These are phyloP conservation scores for Paramormyrops kingsleyae DNA, from an alignment of 2,113 vertebrate species.

Conservation along the genomic window DNA sequence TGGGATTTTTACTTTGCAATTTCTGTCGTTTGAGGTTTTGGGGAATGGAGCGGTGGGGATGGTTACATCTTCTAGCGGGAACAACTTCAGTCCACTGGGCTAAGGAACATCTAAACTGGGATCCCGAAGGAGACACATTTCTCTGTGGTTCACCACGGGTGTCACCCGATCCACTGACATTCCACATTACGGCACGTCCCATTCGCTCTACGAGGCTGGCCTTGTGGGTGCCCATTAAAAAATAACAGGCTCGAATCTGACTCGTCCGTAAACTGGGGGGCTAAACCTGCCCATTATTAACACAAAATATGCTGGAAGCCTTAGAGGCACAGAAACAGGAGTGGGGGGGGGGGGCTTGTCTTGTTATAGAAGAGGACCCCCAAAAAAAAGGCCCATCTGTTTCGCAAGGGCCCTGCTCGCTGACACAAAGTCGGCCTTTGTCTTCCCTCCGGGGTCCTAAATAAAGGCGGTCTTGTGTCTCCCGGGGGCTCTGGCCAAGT, in stretches of 20 bases:
- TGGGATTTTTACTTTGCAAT: neutral
- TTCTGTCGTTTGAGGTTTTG: neutral
- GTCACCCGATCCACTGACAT: neutral
- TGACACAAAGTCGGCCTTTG: constrained; percentile 81
- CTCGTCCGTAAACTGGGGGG: neutral
- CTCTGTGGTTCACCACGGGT: neutral
- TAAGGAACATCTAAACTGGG: neutral
- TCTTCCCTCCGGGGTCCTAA: constrained; percentile 51
- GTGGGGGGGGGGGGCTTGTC: neutral
- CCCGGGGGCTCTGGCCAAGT: constrained; percentile 67
- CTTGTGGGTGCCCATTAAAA: neutral
- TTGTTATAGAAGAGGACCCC: constrained; percentile 23
- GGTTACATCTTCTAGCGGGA: neutral
- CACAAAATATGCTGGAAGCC: neutral
- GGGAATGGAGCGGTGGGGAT: neutral
- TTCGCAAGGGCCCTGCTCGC: constrained; percentile 69
- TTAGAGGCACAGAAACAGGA: neutral
- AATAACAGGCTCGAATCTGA: neutral
- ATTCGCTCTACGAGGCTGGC: neutral
- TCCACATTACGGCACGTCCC: neutral
- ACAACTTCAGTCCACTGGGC: neutral
- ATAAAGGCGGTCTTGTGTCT: constrained; percentile 78
- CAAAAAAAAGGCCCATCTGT: constrained; percentile 48
- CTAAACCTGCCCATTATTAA: neutral
- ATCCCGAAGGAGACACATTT: neutral